A percentile compares a stretch with the other conserved stretches of the same genome.
Evolutionary conservation across 64 coral and sea anemone species (phyloP).

Genomic region (Montipora cactus): DNA sequence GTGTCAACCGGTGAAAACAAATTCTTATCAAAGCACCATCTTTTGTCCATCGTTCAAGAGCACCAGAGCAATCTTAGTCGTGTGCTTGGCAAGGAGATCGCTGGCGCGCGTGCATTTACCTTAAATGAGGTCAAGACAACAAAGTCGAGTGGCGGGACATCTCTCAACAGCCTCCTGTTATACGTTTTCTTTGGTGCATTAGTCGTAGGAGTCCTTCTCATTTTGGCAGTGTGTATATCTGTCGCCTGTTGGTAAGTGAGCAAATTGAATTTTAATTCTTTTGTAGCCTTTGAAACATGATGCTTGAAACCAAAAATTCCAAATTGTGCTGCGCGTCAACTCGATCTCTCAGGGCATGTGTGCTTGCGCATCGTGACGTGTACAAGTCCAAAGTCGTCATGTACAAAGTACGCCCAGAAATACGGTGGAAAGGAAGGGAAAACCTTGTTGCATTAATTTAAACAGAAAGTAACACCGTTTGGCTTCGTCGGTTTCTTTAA

Average conservation of each 20-base stretch:
- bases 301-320: too few relatives aligned
- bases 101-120: background rate
- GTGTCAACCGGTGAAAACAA: background rate
- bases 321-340: too few relatives aligned
- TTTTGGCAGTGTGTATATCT: background rate
- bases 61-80: background rate
- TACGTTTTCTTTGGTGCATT: slow-evolving; percentile 11
- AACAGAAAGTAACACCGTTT: too few relatives aligned
- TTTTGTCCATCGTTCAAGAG: background rate
- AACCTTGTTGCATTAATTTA: too few relatives aligned
- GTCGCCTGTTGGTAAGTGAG: slow-evolving; percentile 6
- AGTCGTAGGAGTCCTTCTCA: background rate
- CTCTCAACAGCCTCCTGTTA: background rate
- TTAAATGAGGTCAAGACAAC: background rate
- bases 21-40: background rate
- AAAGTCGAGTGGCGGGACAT: background rate
- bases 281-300: background rate
- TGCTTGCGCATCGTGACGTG: background rate
- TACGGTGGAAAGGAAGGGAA: background rate
- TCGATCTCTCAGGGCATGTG: too few relatives aligned
- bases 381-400: background rate
- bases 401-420: background rate
- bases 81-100: background rate
- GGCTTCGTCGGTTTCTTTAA: too few relatives aligned
- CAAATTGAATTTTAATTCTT: background rate